Base-by-base conservation (phyloP, 2,113 vertebrate genomes). In the Azemiops feae region DNA sequence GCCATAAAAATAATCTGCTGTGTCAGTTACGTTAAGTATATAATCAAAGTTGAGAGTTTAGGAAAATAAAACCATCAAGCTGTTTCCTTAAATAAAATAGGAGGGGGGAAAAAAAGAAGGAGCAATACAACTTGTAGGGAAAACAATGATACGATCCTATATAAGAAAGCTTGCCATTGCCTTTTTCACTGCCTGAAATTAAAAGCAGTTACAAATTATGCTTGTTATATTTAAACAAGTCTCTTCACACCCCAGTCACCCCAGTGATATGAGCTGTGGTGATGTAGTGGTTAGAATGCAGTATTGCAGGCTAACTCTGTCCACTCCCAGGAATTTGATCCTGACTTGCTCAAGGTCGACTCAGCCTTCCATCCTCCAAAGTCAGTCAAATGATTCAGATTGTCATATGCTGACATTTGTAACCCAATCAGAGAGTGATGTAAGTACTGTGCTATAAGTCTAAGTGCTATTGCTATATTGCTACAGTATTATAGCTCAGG, bases 1-100 rank as follows among this genome's bases (percentile, higher is more conserved):
- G 93, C 1, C 0, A 7, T 87, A 92, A 93, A 93, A 92, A 9
- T 93, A 30, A 39, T 94, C 92, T 20, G 74, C 92, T 93, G 30
- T 93, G 95, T 53, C 57, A 87, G 25, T 93, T 81, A 91, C 69
- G 39, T 89, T 50, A 92, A 87, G 89, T 60, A 64, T 50, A 93
- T 57, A 6, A 94, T 93, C 54, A 94, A 60, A 93, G 93, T 91
- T 54, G 91, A 90, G 90, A 92, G 74, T 95, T 96, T 7, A 81
- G 55, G 5, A 25, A 54, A 93, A 86, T 90, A 87, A 0, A 86
- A 0, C 4, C 34, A 58, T 30, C 89, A 89, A 92, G 14, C 16
- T 58, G 0, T 54, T 95, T 92, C 91, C 43, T 93, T 52, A 86
- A 43, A 14, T 86, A 25, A 94, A 93, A 92, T 25, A 91, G 14